A percentile compares a stretch with the other conserved stretches of the same genome.
Conservation (phyloP, 1,140 invertebrate genomes). For the Drosophila funebris region DNA sequence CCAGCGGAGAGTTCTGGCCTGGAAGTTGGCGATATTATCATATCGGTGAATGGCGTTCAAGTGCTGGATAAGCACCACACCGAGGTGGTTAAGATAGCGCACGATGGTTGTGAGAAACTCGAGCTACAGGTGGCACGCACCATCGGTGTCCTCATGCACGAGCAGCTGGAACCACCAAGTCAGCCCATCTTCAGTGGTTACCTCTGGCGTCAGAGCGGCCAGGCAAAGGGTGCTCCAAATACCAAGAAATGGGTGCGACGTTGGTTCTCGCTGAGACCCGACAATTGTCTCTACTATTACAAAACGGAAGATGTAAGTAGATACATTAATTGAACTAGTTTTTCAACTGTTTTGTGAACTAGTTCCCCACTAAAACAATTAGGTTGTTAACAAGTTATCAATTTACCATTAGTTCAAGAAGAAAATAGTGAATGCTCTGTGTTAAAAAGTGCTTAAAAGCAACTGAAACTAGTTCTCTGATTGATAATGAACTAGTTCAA, state of each 20-base stretch:
- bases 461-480: too few relatives aligned
- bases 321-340: not conserved
- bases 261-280: slow-evolving; percentile 95
- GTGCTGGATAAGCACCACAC: slow-evolving; percentile 96
- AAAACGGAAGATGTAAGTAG: slow-evolving; percentile 92
- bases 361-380: too few relatives aligned
- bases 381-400: too few relatives aligned
- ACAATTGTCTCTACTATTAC: slow-evolving; percentile 98
- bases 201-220: slow-evolving; percentile 89
- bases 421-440: too few relatives aligned
- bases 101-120: slow-evolving; percentile 92
- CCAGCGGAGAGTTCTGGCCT: slow-evolving; percentile 95
- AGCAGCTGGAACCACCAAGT: slow-evolving; percentile 86
- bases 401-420: too few relatives aligned
- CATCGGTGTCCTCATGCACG: slow-evolving; percentile 90
- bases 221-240: slow-evolving; percentile 85
- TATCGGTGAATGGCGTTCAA: slow-evolving; percentile 95
- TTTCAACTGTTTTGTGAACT: not conserved
- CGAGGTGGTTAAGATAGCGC: slow-evolving; percentile 97
- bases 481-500: too few relatives aligned
- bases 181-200: slow-evolving; percentile 90
- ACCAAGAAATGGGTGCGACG: slow-evolving; percentile 92
- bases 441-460: too few relatives aligned
- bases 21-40: slow-evolving; percentile 96
- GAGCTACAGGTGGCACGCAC: slow-evolving; percentile 95